Evolutionary conservation across 2,113 vertebrate species (phyloP).

Genomic region (Columbina picui): DNA sequence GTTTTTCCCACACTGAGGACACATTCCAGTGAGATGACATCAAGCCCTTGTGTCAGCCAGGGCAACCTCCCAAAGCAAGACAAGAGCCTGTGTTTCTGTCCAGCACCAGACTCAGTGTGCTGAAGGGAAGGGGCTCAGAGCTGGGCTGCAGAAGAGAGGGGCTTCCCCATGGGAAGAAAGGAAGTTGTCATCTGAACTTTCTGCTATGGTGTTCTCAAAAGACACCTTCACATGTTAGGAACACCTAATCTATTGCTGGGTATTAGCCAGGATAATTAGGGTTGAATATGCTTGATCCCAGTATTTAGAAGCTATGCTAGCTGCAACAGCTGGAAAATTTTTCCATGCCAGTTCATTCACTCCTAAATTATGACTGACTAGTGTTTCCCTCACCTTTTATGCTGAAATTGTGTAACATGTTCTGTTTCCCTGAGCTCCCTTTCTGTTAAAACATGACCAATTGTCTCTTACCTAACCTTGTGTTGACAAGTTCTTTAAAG

Average conservation of each 20-base stretch:
- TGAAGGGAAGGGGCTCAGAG: background rate
- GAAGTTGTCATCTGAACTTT: background rate
- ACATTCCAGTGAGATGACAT: background rate
- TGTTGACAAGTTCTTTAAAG: background rate
- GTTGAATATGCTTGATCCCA: background rate
- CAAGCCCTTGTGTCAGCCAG: background rate
- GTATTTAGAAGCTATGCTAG: background rate
- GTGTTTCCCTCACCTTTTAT: background rate
- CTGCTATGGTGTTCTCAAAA: background rate
- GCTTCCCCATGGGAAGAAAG: background rate
- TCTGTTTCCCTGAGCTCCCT: background rate
- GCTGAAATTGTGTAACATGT: rapidly evolving
- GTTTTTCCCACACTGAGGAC: background rate
- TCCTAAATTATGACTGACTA: constrained; percentile 4
- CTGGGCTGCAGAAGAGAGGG: background rate
- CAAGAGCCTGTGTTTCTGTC: background rate
- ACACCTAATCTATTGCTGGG: background rate
- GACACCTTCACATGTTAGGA: background rate
- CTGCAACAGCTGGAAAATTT: background rate
- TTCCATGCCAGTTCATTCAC: background rate
- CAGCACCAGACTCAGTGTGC: rapidly evolving
- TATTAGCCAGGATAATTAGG: background rate
- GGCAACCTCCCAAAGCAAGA: background rate
- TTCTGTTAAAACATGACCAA: constrained; percentile 37
- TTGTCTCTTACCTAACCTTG: constrained; percentile 4